These are phyloP conservation scores for Atherinosoma microstoma DNA, from an alignment of 2,797 vertebrate genomes.

Conservation along the genomic window DNA sequence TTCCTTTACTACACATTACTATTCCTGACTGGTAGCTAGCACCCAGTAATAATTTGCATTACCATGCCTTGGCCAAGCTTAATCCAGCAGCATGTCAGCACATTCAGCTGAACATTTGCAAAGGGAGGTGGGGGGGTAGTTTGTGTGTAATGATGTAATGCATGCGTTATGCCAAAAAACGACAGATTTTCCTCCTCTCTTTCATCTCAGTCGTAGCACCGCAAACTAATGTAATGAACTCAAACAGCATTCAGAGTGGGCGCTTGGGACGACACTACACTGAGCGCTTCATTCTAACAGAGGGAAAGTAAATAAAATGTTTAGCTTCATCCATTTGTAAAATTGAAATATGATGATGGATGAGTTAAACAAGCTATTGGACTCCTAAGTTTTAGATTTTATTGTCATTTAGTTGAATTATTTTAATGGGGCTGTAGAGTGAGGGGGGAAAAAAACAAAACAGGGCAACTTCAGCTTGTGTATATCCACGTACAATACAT, in stretches of 20 bases:
- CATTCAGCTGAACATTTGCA: neutral
- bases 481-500: neutral
- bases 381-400: neutral
- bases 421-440: neutral
- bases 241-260: slow-evolving; percentile 15
- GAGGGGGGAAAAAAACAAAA: neutral
- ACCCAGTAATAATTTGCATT: neutral
- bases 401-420: neutral
- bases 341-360: neutral
- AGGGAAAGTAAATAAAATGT: slow-evolving; percentile 4
- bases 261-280: neutral
- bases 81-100: neutral
- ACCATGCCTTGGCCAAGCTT: neutral
- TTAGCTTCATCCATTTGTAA: slow-evolving; percentile 5
- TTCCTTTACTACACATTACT: neutral
- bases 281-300: slow-evolving; percentile 3
- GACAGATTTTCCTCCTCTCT: neutral
- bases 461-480: accelerated
- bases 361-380: neutral
- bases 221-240: slow-evolving; percentile 27
- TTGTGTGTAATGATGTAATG: neutral
- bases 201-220: neutral
- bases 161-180: slow-evolving; percentile 2
- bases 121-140: neutral
- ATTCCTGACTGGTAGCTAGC: neutral